Percentiles rank a stretch among this genome's conserved stretches.
These are phyloP conservation scores for Clarias fuscus DNA, from an alignment of 2,797 vertebrate species.

Conservation along the genomic window DNA sequence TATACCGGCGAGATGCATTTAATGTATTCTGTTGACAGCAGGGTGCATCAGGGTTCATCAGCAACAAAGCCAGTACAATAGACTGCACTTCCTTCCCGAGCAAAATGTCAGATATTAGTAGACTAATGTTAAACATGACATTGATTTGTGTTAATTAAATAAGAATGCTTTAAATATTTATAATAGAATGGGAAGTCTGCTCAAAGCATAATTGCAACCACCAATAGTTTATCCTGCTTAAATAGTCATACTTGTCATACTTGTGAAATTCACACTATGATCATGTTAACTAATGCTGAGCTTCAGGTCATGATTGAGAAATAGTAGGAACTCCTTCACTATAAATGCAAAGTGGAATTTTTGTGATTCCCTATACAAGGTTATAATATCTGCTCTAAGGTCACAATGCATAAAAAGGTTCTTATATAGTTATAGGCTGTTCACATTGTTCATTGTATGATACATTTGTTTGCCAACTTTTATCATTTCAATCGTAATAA, in stretches of 20 bases:
- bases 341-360: constrained; percentile 24
- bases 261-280: background rate
- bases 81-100: background rate
- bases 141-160: background rate
- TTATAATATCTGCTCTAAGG: background rate
- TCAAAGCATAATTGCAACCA: no score
- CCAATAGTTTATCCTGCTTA: no score
- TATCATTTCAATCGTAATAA: background rate
- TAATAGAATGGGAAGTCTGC: background rate
- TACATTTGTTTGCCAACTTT: background rate
- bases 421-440: background rate
- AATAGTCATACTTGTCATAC: no score
- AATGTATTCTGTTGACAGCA: background rate
- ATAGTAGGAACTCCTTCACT: background rate
- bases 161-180: background rate
- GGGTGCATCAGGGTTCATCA: constrained; percentile 10
- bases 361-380: constrained; percentile 3
- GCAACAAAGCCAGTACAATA: background rate
- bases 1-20: constrained; percentile 7
- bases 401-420: background rate
- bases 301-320: background rate
- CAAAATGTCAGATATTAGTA: background rate
- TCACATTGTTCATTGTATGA: background rate
- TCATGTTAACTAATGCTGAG: background rate
- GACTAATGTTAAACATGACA: background rate